Evolutionary conservation across 2,797 vertebrate genomes (phyloP), one percentile per base, ranked within the genome.

Genomic region (Philypnodon macrostomus): DNA sequence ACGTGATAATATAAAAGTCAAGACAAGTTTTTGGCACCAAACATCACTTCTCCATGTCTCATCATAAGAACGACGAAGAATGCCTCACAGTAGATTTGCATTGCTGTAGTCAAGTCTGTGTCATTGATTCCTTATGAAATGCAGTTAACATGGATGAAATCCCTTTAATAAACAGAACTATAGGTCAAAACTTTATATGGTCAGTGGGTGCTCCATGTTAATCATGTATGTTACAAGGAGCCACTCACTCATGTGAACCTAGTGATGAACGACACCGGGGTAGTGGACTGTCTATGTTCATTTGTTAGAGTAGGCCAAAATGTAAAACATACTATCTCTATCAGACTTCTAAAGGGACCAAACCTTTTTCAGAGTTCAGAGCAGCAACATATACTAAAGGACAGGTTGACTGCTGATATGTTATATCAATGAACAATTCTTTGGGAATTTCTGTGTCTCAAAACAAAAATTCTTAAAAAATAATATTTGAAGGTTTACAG

Each of bases 121-220:
- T 70, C 73, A 47, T 63, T 16, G 2, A 11, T 35, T 0, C 36
- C 58, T 48, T 16, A 14, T 13, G 53, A 58, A 35, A 38, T 35
- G 54, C 40, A 12, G 49, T 24, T 4, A 56, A 58, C 39, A 3
- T 19, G 24, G n/a, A 39, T 37, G 54, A 35, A 30, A 68, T 66
- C 76, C 81, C 76, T 84, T 83, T 84, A 83, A 83, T 44, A 5
- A 27, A 34, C 10, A 67, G 32, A 41, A 47, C 17, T 34, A 54
- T 26, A 6, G 15, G 11, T 17, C 16, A 46, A 58, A 45, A 10
- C 5, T 31, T 11, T 5, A 38, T 42, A 47, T 1, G 19, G 35
- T 14, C 17, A 1, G 40, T 52, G 45, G 69, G 70, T 75, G 70
- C 69, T 75, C 49, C 12, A 12, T 58, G 54, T 65, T 14, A 39